phyloP scores from a whole-genome alignment of 2,888 invertebrate genomes.

The Griposia aprilina region DNA sequence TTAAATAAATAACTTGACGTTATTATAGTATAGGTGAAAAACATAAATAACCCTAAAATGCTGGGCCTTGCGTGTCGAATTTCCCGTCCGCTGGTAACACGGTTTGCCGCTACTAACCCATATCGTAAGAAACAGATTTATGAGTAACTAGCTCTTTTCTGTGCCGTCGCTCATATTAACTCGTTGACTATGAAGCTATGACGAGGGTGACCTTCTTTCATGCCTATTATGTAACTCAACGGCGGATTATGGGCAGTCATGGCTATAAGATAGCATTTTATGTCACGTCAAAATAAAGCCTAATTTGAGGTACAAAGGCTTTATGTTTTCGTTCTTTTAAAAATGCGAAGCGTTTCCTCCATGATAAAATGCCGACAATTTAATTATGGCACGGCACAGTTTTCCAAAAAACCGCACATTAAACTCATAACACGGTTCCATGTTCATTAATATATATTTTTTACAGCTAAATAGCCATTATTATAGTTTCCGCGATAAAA shows the following conservation, averaged over 20 bases:
- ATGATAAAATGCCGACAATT: conserved; percentile 30
- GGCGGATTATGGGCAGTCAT: conserved; percentile 34
- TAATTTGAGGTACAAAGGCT: neutral
- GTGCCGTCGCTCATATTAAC: conserved; percentile 55
- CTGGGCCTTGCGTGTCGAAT: conserved; percentile 54
- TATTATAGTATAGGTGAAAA: conserved; percentile 32
- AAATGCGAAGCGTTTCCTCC: conserved; percentile 26
- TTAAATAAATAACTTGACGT: conserved; percentile 46
- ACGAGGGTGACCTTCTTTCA: conserved; percentile 56
- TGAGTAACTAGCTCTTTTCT: conserved; percentile 64
- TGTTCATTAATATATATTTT: conserved; percentile 65
- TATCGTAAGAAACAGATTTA: conserved; percentile 65
- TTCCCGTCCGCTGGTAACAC: conserved; percentile 31
- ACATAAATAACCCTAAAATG: conserved; percentile 47
- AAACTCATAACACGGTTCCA: conserved; percentile 55
- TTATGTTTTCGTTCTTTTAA: neutral
- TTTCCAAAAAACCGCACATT: conserved; percentile 52
- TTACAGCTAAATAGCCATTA: conserved; percentile 69
- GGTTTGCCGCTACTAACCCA: conserved; percentile 65
- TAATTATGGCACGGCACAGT: conserved; percentile 28
- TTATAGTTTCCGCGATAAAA: conserved; percentile 77
- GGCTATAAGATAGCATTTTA: conserved; percentile 56
- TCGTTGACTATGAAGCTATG: conserved; percentile 43
- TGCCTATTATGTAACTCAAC: conserved; percentile 47
- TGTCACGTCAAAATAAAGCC: conserved; percentile 36